Percentiles rank a stretch among this genome's conserved stretches.
phyloP scores from a whole-genome alignment of 2,113 vertebrate species.

The Siniperca chuatsi region DNA sequence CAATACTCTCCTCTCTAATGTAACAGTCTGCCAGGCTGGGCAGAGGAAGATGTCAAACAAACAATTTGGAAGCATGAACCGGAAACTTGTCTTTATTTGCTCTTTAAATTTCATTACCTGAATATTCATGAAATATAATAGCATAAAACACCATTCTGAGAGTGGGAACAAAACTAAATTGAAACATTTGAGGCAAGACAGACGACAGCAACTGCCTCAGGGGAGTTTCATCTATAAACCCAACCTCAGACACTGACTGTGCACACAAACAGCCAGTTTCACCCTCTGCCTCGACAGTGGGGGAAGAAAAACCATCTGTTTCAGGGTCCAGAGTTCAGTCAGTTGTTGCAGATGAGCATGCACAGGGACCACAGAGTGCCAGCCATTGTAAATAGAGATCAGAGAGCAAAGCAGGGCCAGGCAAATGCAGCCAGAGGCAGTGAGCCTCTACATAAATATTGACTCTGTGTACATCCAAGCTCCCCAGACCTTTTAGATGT shows the following conservation, averaged over 20 bases:
- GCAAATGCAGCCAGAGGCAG: constrained; percentile 37
- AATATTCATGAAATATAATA: background rate
- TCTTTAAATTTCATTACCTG: background rate
- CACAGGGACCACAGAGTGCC: constrained; percentile 42
- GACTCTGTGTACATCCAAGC: constrained; percentile 44
- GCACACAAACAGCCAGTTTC: constrained; percentile 24
- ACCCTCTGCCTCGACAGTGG: constrained; percentile 3
- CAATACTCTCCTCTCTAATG: constrained; percentile 46
- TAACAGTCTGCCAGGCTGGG: constrained; percentile 17
- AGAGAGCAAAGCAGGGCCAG: constrained; percentile 48
- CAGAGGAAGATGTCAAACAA: constrained; percentile 24
- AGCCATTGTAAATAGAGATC: constrained; percentile 54
- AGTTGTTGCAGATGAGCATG: constrained; percentile 44
- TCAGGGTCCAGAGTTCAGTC: constrained; percentile 70
- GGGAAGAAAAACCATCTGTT: constrained; percentile 55
- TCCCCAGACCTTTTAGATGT: constrained; percentile 41
- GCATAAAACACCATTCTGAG: background rate
- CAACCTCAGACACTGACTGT: background rate
- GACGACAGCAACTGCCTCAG: background rate
- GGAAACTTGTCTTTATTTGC: background rate
- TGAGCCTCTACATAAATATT: constrained; percentile 65
- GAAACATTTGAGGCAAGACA: background rate
- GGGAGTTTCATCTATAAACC: constrained; percentile 5
- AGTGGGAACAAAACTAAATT: background rate
- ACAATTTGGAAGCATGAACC: background rate